These are phyloP conservation scores for Ochropacha duplaris DNA, from an alignment of 2,888 invertebrate species.

Conservation along the genomic window DNA sequence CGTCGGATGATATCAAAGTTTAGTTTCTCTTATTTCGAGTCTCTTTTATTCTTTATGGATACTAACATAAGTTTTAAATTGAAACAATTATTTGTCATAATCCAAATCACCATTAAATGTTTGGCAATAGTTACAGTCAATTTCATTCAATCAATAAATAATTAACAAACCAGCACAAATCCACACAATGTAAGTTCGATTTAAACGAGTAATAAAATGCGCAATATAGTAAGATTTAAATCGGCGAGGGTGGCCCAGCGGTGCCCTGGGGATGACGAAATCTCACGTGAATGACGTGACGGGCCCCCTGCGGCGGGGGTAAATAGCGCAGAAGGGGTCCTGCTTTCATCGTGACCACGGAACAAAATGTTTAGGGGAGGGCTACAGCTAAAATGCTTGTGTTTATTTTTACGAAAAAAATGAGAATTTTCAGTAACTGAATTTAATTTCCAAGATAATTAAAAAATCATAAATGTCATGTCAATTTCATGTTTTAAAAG, in stretches of 20 bases:
- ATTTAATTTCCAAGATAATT: background rate
- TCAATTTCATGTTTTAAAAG: background rate
- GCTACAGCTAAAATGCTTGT: conserved; percentile 20
- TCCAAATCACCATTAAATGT: background rate
- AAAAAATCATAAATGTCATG: background rate
- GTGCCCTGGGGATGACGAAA: conserved; percentile 51
- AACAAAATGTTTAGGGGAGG: conserved; percentile 34
- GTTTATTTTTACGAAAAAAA: background rate
- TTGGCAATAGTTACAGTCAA: too few relatives aligned
- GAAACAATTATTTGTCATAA: too few relatives aligned
- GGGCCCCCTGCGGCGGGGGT: conserved; percentile 49
- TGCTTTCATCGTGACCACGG: conserved; percentile 28
- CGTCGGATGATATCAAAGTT: background rate
- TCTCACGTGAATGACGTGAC: conserved; percentile 55
- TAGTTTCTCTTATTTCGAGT: background rate
- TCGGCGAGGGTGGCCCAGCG: conserved; percentile 37
- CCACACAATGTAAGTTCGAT: conserved; percentile 24
- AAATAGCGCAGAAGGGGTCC: conserved; percentile 55
- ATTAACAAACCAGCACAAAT: conserved; percentile 11
- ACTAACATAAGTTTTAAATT: too few relatives aligned
- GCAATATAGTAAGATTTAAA: conserved; percentile 56
- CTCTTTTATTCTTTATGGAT: background rate
- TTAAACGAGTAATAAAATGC: conserved; percentile 62
- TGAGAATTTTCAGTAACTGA: too few relatives aligned
- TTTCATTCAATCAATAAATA: too few relatives aligned